Conservation (phyloP, 2,888 invertebrate genomes). For the Blastobasis lacticolella region DNA sequence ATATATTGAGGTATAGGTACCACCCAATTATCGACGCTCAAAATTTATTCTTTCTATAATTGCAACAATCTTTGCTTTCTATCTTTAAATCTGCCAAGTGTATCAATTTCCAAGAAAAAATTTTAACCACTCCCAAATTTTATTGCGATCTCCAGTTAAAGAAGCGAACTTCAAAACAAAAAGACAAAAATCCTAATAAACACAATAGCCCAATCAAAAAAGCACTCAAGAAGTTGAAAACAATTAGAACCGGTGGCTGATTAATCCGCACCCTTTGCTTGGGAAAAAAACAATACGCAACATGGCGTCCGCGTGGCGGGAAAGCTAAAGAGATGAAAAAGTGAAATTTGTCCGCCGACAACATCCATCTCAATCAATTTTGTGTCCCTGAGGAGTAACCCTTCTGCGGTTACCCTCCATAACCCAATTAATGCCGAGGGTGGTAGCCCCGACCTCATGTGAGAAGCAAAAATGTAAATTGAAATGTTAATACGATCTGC, state of each 20-base stretch:
- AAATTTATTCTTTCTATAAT: no score
- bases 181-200: constrained; percentile 21
- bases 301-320: constrained; percentile 18
- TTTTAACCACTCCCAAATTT: no score
- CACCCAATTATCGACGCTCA: no score
- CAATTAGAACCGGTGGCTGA: constrained; percentile 46
- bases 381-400: constrained; percentile 62
- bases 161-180: neutral
- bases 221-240: constrained; percentile 58
- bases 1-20: no score
- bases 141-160: no score
- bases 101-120: no score
- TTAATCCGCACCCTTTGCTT: constrained; percentile 32
- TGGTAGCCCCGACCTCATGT: constrained; percentile 36
- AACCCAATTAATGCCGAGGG: constrained; percentile 67
- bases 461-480: constrained; percentile 61
- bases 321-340: constrained; percentile 44
- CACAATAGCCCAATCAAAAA: constrained; percentile 30
- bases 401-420: constrained; percentile 53
- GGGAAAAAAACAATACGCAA: constrained; percentile 29
- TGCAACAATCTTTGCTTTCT: no score
- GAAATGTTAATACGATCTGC: constrained; percentile 55
- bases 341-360: constrained; percentile 62
- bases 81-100: no score
- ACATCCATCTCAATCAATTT: constrained; percentile 72